A percentile compares a stretch with the other conserved stretches of the same genome.
Conservation (phyloP, 2,113 vertebrate species). For the Syngnathus typhle region DNA sequence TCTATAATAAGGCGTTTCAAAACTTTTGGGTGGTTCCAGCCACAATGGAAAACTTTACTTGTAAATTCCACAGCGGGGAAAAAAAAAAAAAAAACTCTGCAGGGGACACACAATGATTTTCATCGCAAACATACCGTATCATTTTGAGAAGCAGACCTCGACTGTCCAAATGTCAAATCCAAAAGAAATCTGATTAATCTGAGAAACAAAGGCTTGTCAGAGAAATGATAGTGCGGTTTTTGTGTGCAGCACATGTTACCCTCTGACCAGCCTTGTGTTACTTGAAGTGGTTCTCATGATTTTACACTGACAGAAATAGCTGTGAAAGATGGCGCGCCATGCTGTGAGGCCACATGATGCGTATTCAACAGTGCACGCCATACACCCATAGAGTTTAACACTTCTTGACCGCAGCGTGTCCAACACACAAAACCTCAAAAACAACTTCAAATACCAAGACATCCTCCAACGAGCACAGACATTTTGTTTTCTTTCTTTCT, state of each 20-base stretch:
- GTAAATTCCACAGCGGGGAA: conserved; percentile 39
- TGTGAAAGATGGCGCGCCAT: conserved; percentile 31
- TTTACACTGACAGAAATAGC: conserved; percentile 53
- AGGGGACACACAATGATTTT: neutral
- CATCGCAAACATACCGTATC: neutral
- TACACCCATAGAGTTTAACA: conserved; percentile 24
- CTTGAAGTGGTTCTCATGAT: conserved; percentile 56
- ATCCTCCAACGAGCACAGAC: neutral
- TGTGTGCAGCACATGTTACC: conserved; percentile 19
- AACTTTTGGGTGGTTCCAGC: neutral
- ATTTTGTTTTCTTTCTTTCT: neutral
- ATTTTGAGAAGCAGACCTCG: conserved; percentile 18
- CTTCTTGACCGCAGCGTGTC: conserved; percentile 29
- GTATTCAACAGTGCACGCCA: conserved; percentile 12
- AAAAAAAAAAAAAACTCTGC: neutral
- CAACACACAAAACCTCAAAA: conserved; percentile 4
- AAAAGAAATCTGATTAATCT: conserved; percentile 31
- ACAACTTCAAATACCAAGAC: neutral
- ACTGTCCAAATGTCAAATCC: conserved; percentile 25
- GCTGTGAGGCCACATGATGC: conserved; percentile 50
- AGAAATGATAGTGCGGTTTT: conserved; percentile 20
- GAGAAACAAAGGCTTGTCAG: conserved; percentile 11
- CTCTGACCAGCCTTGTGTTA: conserved; percentile 37
- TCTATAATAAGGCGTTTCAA: neutral
- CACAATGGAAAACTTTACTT: conserved; percentile 61